Evolutionary conservation across 2,113 vertebrate genomes (phyloP), one percentile per base, ranked within the genome.

Genomic region (Ictalurus punctatus): DNA sequence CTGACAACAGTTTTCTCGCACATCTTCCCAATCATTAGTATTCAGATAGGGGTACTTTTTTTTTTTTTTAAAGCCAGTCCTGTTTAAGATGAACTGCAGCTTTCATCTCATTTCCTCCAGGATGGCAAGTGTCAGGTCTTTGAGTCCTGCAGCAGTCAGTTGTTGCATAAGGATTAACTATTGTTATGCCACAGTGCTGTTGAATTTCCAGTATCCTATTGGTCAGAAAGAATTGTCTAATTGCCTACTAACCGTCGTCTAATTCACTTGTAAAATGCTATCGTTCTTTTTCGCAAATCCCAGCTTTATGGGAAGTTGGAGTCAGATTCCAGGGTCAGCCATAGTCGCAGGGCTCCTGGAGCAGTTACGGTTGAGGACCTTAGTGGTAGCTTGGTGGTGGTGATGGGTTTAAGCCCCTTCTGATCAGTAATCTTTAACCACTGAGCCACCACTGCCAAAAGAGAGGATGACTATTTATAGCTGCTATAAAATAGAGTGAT

Each of bases 21-120:
- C 65, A 4, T 76, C 83, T 8, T 87, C 30, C 25, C 14, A 30
- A 34, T 85, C 63, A 63, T 88, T 30, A 81, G 48, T 85, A 83
- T 90, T 88, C 83, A 88, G 65, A 76, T 58, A 80, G 78, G 17
- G 54, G 59, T 48, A 59, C 85, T 56, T 79, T 54, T 73, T 10
- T 52, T 7, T 37, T 37, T 63, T 86, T 52, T 56, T 56, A n/a
- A 87, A 85, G 27, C 19, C 63, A 25, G 52, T 69, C 16, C 23
- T 63, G 10, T 90, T 76, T 54, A 56, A 81, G 86, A 61, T 25
- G 10, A 52, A 25, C 40, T 80, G 85, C 6, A 2, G 16, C 84
- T 83, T 73, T 56, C 56, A 83, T 86, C 79, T 88, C 71, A 37
- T 74, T 25, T 82, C 44, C 79, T 80, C n/a, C 65, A 44, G 2